Base-by-base conservation (phyloP, 1,140 invertebrate species). In the Drosophila asahinai region DNA sequence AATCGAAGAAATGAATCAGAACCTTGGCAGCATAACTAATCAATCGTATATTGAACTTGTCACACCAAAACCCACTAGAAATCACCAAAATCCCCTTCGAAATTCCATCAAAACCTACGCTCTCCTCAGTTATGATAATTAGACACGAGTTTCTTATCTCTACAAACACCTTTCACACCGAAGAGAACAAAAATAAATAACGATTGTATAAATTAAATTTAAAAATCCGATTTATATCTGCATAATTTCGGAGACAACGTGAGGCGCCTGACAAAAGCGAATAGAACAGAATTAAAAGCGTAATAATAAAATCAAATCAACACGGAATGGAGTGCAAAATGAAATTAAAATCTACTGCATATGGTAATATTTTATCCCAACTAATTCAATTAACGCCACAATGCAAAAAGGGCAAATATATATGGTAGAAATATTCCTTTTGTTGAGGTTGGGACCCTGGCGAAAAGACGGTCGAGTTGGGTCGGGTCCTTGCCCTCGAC, bases 351-450 rank as follows among this genome's bases (percentile, higher is more conserved):
- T 76, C 70, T 33, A 17, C 80, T 77, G 81, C 82, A 83, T 83
- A 84, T 77, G 67, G 64, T 55, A 67, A 64, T 63, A 77, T 80
- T 76, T 77, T 61, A 64, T 33, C 36, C 45, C 52, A 84, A 81
- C 86, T 90, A 84, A 89, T 90, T 89, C 81, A 89, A 89, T 89
- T 90, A 90, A 84, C 54, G 40, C n/a, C 78, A 89, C 84, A 89
- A 90, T 89, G 67, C 66, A 60, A 45, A 80, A 80, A 73, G 38
- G 77, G 57, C 61, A 58, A 66, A 78, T 48, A 72, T 71, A 36
- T 33, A 5, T 48, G 42, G 55, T 52, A 58, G 63, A 55, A 55
- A 70, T 51, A 78, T 45, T 64, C 30, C 75, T 71, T 78, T 80
- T 87, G 82, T 87, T 75, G 48, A 40, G 64, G 72, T 52, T 33